These are phyloP conservation scores for Myrmecobius fasciatus DNA, from an alignment of 2,113 vertebrate species.

Conservation along the genomic window DNA sequence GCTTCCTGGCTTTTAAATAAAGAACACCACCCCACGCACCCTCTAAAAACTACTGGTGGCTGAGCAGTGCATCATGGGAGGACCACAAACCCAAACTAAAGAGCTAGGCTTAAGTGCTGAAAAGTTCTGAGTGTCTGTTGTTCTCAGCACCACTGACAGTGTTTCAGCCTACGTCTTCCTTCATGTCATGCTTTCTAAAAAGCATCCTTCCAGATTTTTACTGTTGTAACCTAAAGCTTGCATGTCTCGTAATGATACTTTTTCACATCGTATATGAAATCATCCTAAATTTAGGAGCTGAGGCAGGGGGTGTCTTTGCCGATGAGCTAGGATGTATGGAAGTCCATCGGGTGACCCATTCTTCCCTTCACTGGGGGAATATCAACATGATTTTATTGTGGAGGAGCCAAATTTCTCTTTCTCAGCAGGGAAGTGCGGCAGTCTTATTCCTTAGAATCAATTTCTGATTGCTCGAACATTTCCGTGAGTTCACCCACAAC, in stretches of 20 bases:
- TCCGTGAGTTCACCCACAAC: no score
- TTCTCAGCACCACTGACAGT: not conserved
- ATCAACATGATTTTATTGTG: no score
- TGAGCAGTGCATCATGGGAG: not conserved
- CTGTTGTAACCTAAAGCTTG: not conserved
- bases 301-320: no score
- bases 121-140: not conserved
- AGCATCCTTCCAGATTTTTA: not conserved
- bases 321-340: no score
- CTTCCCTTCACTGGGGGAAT: no score
- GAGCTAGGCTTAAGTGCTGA: not conserved
- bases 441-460: no score
- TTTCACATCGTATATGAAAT: not conserved
- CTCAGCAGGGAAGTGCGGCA: no score
- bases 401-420: no score
- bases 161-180: not conserved
- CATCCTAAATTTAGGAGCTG: not conserved
- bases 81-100: not conserved
- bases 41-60: not conserved
- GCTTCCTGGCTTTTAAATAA: not conserved
- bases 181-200: not conserved
- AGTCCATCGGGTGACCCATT: no score
- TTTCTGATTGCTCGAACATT: no score
- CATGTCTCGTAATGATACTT: not conserved
- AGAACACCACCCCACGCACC: no score